phyloP scores from a whole-genome alignment of 2,888 invertebrate genomes.

The Eupithecia insigniata region DNA sequence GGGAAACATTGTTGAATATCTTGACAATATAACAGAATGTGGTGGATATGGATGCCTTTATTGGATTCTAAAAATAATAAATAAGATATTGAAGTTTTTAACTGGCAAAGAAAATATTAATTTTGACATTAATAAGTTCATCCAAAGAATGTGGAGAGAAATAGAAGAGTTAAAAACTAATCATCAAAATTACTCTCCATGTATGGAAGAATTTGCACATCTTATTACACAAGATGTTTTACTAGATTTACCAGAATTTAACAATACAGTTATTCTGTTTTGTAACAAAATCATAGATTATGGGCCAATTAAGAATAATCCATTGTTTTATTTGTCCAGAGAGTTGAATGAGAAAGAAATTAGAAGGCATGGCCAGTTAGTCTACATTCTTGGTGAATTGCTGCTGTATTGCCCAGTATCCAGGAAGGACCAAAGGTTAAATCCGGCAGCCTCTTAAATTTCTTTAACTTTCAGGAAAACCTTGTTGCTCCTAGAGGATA shows the following conservation, averaged over 20 bases:
- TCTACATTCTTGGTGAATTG: conserved; percentile 73
- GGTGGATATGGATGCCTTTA: conserved; percentile 78
- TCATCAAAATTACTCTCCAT: conserved; percentile 66
- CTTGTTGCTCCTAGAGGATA: not conserved
- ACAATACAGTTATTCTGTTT: conserved; percentile 63
- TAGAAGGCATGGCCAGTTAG: conserved; percentile 57
- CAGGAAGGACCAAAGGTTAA: conserved; percentile 83
- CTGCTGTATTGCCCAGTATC: conserved; percentile 77
- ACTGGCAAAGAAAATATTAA: conserved; percentile 45
- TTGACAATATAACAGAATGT: conserved; percentile 69
- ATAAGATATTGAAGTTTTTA: conserved; percentile 57
- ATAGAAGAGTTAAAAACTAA: conserved; percentile 78
- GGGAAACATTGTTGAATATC: conserved; percentile 54
- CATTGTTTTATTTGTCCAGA: conserved; percentile 63
- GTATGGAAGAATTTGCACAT: conserved; percentile 71
- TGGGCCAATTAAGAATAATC: conserved; percentile 64
- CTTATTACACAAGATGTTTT: conserved; percentile 65
- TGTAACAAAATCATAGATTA: conserved; percentile 70
- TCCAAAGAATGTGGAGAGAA: conserved; percentile 72
- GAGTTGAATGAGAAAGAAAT: conserved; percentile 42
- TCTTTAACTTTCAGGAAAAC: not conserved
- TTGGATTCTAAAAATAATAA: conserved; percentile 70
- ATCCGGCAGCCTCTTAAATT: not conserved
- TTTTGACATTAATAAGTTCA: conserved; percentile 61
- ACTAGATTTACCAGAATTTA: conserved; percentile 56